A percentile compares a stretch with the other conserved stretches of the same genome.
Evolutionary conservation across 92 coral and sea anemone species (phyloP).

Genomic region (Isaurus tuberculatus): DNA sequence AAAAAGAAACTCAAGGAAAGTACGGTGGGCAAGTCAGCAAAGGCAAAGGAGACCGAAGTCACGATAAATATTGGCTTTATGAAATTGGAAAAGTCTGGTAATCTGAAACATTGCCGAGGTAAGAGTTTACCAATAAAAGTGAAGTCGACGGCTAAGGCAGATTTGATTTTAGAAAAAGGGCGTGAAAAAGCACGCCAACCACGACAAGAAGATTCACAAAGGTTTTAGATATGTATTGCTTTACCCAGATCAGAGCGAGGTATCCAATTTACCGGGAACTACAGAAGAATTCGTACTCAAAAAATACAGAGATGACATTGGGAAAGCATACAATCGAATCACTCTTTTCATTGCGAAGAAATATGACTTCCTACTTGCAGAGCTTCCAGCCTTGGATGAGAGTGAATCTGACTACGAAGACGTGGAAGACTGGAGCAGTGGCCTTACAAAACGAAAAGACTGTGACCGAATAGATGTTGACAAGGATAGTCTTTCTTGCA

Average conservation of each 20-base stretch:
- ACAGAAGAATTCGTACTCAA: constrained; percentile 41
- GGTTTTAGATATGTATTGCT: constrained; percentile 33
- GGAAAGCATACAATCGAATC: constrained; percentile 41
- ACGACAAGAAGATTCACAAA: constrained; percentile 38
- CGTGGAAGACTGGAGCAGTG: too few relatives aligned
- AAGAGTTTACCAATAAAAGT: constrained; percentile 44
- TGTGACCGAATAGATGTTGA: neutral
- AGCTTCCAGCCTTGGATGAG: constrained; percentile 27
- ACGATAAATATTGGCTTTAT: constrained; percentile 47
- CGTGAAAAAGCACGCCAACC: constrained; percentile 26
- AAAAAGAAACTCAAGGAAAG: constrained; percentile 10
- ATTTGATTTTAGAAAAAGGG: constrained; percentile 21
- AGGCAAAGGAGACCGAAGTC: constrained; percentile 30
- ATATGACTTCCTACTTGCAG: constrained; percentile 13
- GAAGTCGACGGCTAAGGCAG: constrained; percentile 18
- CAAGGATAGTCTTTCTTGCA: neutral
- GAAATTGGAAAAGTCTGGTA: constrained; percentile 36
- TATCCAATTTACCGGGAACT: constrained; percentile 41
- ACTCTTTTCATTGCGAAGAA: constrained; percentile 26
- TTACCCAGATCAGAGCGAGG: constrained; percentile 53
- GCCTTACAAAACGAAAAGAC: neutral
- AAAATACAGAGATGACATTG: constrained; percentile 10
- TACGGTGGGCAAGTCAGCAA: neutral
- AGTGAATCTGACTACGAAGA: constrained; percentile 10
- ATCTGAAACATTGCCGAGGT: constrained; percentile 34